phyloP scores from a whole-genome alignment of 2,888 invertebrate species.

The Himalopsyche anomala region DNA sequence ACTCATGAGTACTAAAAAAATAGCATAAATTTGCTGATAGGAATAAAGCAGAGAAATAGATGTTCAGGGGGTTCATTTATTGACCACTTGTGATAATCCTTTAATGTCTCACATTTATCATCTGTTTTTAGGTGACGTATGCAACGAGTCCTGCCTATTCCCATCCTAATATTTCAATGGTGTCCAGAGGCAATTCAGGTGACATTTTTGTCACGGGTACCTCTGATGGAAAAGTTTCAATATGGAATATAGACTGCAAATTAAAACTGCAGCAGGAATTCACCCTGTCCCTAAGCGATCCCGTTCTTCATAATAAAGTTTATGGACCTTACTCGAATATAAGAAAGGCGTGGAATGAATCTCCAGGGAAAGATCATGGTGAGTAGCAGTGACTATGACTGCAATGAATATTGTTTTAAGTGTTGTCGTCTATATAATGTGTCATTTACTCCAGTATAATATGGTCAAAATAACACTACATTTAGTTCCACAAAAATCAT shows the following conservation, averaged over 20 bases:
- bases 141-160: slow-evolving; percentile 87
- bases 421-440: too few species aligned
- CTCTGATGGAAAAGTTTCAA: slow-evolving; percentile 81
- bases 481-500: too few species aligned
- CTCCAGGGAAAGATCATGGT: slow-evolving; percentile 55
- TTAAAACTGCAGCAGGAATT: slow-evolving; percentile 83
- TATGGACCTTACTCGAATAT: slow-evolving; percentile 63
- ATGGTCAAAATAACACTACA: too few species aligned
- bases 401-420: too few species aligned
- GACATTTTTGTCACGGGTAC: slow-evolving; percentile 79
- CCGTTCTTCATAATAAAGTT: slow-evolving; percentile 66
- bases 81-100: too few species aligned
- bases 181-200: slow-evolving; percentile 80
- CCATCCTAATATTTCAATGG: slow-evolving; percentile 76
- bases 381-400: neutral
- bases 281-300: slow-evolving; percentile 74
- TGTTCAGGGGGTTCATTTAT: too few species aligned
- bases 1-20: too few species aligned
- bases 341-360: slow-evolving; percentile 62
- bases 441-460: too few species aligned
- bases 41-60: too few species aligned
- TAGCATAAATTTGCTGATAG: too few species aligned
- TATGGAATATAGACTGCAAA: slow-evolving; percentile 91
- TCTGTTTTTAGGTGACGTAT: slow-evolving; percentile 79
- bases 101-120: neutral